Evolutionary conservation across 2,797 vertebrate species (phyloP).

Genomic region (Sebastes cheni): DNA sequence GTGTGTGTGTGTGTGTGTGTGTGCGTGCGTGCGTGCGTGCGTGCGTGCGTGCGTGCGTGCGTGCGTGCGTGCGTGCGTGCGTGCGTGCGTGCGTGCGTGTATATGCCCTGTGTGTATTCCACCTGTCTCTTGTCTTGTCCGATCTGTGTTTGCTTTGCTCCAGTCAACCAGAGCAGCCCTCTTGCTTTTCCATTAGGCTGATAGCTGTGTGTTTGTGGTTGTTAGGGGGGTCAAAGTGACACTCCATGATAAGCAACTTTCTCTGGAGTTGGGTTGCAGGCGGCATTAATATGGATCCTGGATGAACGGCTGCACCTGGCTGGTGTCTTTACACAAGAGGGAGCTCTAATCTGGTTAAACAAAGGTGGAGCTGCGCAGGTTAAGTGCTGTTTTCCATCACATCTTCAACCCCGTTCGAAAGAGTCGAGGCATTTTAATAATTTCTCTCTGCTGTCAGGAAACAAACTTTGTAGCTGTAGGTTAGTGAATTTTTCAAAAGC

Average conservation of each 20-base stretch:
- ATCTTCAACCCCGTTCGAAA: not conserved
- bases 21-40: too few relatives aligned
- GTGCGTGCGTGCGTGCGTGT: too few relatives aligned
- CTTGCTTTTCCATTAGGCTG: slow-evolving; percentile 75
- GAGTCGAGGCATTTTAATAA: not conserved
- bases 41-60: too few relatives aligned
- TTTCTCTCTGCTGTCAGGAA: not conserved
- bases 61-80: too few relatives aligned
- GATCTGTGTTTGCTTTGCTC: slow-evolving; percentile 69
- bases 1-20: too few relatives aligned
- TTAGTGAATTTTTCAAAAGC: not conserved
- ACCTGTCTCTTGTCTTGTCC: slow-evolving; percentile 61
- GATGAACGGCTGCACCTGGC: slow-evolving; percentile 15
- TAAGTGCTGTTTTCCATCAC: slow-evolving; percentile 23
- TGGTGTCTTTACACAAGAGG: slow-evolving; percentile 16
- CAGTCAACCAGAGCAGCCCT: slow-evolving; percentile 65
- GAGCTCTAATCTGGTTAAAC: slow-evolving; percentile 47
- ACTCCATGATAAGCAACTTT: slow-evolving; percentile 58
- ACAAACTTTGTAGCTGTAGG: not conserved
- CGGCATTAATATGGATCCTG: slow-evolving; percentile 32
- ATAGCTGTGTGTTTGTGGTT: slow-evolving; percentile 54
- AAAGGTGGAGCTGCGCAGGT: slow-evolving; percentile 15
- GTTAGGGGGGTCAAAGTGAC: slow-evolving; percentile 44
- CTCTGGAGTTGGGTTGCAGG: slow-evolving; percentile 13
- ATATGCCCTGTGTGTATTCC: slow-evolving; percentile 53